A percentile compares a stretch with the other conserved stretches of the same genome.
Conservation (phyloP, 2,113 vertebrate species). For the Phrynocephalus versicolor region DNA sequence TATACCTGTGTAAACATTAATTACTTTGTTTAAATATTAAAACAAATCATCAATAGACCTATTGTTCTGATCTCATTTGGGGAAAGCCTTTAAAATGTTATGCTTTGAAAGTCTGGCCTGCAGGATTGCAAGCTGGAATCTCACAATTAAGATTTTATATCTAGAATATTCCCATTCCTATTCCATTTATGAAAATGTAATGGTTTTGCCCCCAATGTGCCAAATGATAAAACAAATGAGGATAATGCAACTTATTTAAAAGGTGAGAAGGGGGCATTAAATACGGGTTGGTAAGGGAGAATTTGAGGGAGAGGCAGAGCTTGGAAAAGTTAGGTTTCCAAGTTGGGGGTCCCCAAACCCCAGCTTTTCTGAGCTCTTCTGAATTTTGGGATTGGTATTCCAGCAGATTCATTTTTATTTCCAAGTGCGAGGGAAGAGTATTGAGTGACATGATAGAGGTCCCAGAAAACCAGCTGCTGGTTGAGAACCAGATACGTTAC, state of each 20-base stretch:
- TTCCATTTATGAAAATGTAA: neutral
- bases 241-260: neutral
- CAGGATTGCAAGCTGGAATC: neutral
- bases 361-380: too few species aligned
- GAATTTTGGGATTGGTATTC: too few species aligned
- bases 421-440: neutral
- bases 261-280: neutral
- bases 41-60: neutral
- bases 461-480: slow-evolving; percentile 2
- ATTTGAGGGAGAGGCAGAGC: too few species aligned
- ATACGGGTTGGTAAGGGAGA: too few species aligned
- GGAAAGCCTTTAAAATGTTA: neutral
- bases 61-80: neutral
- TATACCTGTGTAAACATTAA: too few species aligned
- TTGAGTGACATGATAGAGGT: slow-evolving; percentile 14
- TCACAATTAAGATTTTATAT: neutral
- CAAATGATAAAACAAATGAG: neutral
- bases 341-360: too few species aligned
- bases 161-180: neutral
- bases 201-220: neutral
- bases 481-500: neutral
- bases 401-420: too few species aligned
- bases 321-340: too few species aligned
- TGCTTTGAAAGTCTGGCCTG: neutral
- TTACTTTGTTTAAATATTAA: neutral